These are phyloP conservation scores for Montipora sp. DNA, from an alignment of 64 coral and sea anemone species.

Conservation along the genomic window DNA sequence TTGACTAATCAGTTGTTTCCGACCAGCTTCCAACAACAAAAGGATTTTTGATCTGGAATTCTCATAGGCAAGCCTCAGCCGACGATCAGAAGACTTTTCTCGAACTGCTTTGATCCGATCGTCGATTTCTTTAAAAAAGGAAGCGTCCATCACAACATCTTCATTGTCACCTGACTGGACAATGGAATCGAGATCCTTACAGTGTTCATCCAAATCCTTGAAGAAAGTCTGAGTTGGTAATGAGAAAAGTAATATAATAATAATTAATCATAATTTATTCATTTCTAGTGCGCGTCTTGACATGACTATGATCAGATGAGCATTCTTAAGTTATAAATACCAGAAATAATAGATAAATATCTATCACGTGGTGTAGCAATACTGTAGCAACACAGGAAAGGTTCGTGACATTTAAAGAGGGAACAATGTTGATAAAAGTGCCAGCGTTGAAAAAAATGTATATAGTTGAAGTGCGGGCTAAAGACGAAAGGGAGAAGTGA, in stretches of 20 bases:
- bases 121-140: slow-evolving; percentile 63
- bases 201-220: slow-evolving; percentile 69
- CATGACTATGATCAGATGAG: too few species aligned
- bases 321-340: too few species aligned
- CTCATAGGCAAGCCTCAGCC: slow-evolving; percentile 73
- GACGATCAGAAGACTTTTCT: slow-evolving; percentile 57
- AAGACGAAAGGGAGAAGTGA: too few species aligned
- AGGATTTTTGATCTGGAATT: slow-evolving; percentile 66
- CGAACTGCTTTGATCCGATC: slow-evolving; percentile 64
- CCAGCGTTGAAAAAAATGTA: too few species aligned
- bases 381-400: too few species aligned
- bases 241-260: not conserved
- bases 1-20: slow-evolving; percentile 62
- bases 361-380: too few species aligned
- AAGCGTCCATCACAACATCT: slow-evolving; percentile 74
- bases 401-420: too few species aligned
- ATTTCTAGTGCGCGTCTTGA: too few species aligned
- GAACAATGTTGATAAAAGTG: too few species aligned
- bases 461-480: too few species aligned
- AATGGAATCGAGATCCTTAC: slow-evolving; percentile 35
- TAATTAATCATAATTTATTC: too few species aligned
- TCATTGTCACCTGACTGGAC: slow-evolving; percentile 63
- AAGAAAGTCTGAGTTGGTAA: slow-evolving; percentile 78
- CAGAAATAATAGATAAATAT: too few species aligned
- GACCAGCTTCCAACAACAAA: slow-evolving; percentile 51